phyloP scores from a whole-genome alignment of 2,113 vertebrate genomes.

The Misgurnus anguillicaudatus region DNA sequence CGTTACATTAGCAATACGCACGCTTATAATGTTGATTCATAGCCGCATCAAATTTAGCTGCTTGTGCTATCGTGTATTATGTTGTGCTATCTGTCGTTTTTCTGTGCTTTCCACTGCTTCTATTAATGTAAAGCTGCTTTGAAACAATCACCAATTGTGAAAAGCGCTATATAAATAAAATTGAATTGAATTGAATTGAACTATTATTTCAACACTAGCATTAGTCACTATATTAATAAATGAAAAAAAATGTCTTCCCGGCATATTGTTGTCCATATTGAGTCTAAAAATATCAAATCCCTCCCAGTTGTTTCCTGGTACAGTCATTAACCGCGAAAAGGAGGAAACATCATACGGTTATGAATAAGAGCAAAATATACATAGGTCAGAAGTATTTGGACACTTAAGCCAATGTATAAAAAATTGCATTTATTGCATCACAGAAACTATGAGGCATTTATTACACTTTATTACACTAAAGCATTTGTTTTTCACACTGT shows the following conservation, averaged over 20 bases:
- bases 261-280: background rate
- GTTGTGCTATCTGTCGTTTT: too few relatives aligned
- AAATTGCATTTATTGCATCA: background rate
- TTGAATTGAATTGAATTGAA: too few relatives aligned
- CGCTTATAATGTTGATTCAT: too few relatives aligned
- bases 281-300: background rate
- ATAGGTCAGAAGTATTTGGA: background rate
- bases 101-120: too few relatives aligned
- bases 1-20: too few relatives aligned
- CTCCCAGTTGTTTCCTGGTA: constrained; percentile 1
- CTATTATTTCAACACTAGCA: background rate
- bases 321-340: background rate
- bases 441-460: background rate
- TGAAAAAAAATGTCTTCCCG: background rate
- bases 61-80: too few relatives aligned
- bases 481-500: too few relatives aligned
- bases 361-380: background rate
- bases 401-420: background rate
- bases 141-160: too few relatives aligned
- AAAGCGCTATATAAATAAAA: too few relatives aligned
- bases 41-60: too few relatives aligned
- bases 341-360: background rate
- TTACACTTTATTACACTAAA: too few relatives aligned
- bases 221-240: background rate
- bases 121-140: too few relatives aligned